Base-by-base conservation (phyloP, 2,888 invertebrate genomes). In the Ceramica pisi region DNA sequence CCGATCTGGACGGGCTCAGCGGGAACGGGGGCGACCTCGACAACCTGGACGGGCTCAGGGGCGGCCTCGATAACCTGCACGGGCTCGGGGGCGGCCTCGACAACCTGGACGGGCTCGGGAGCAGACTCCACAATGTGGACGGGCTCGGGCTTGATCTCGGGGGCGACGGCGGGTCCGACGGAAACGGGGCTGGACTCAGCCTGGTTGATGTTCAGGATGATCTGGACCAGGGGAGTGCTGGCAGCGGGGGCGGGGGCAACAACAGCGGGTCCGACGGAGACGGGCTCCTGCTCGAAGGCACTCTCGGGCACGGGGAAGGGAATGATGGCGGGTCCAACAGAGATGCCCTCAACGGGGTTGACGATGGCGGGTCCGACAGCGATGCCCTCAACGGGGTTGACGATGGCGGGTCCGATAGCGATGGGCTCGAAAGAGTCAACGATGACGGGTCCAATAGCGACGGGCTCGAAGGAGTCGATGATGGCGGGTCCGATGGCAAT, bases 361-460 rank as follows among this genome's bases (percentile, higher is more conserved):
- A 84, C 9, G 38, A 73, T 61, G 19, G 82, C 81, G 67, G 88
- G 87, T 41, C 66, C 86, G 1, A 77, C 61, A 21, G 77, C 65
- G 71, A 79, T 62, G 10, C 57, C 57, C 23, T 76, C 59, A 23
- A 46, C 14, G 19, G 67, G 35, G 76, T 56, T 57, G 0, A 84
- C 57, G 31, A 61, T 64, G 7, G 82, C 66, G 46, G 89, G 90
- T 70, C 80, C 86, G 9, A 87, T 6, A 51, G 92, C 90, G 83
- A 91, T 90, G 77, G 90, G 84, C 75, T 89, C 93, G 82, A 93
- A 16, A 77, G 53, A 89, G 78, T 71, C 44, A 0, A 76, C 3
- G 48, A 78, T 31, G 2, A 72, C 72, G 5, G 78, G 75, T 56
- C 75, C 75, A 2, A 75, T 5, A 14, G 75, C 62, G 50, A 61